Base-by-base conservation (phyloP, 2,888 invertebrate species). In the Deilephila porcellus region DNA sequence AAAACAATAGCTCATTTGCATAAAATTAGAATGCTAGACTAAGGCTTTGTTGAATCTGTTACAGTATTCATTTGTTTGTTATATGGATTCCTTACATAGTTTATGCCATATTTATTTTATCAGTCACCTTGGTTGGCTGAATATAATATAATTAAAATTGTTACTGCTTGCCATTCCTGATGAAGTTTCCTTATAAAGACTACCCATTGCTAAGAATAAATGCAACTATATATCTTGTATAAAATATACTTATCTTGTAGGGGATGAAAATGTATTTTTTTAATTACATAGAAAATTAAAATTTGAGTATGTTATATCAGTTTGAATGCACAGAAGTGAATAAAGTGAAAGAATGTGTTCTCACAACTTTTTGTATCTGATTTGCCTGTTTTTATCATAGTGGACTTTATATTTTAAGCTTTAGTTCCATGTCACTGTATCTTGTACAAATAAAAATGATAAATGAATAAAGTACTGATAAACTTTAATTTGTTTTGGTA, bases 1-100 rank as follows among this genome's bases (percentile, higher is more conserved):
- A 78, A 78, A 78, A 77, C 75, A 71, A 76, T 77, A 76, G 80
- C 77, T 79, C 74, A 71, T 74, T 78, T 81, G 79, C 78, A 80
- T 79, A 77, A 71, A 63, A 29, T 70, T 70, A 63, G 20, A 25
- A 73, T 73, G 37, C 25, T 62, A 37, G 53, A 70, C 20, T 53
- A 70, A 71, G 71, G 71, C 59, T 63, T 62, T 71, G 62, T 53
- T 52, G 56, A 17, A 67, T 60, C 45, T 60, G 63, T 70, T 74
- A 56, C 70, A 73, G 71, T 73, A 64, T 71, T 74, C 73, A 64
- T 37, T 63, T 32, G 32, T 74, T 72, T 63, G 37, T 63, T 71
- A 56, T 25, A 71, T 32, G 25, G 45, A 71, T 73, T 63, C 62
- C 71, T 32, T 62, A 71, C 53, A 60, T 70, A 20, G 32, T 64